These are phyloP conservation scores for Nephrotoma flavescens DNA, from an alignment of 2,888 invertebrate species.

Conservation along the genomic window DNA sequence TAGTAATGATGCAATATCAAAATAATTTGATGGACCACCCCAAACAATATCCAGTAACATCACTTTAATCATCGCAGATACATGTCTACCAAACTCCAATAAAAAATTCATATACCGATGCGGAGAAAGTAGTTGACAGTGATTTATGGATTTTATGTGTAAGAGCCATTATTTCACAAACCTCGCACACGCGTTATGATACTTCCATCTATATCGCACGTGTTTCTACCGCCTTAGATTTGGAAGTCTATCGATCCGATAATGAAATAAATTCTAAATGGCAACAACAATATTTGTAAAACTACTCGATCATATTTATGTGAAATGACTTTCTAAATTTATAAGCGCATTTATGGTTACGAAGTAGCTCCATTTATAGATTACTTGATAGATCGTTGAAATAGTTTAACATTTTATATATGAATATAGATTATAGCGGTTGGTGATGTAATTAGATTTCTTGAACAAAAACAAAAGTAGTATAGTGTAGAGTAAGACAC, in stretches of 20 bases:
- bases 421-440: neutral
- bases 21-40: neutral
- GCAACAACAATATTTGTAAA: neutral
- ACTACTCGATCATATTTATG: neutral
- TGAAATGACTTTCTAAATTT: neutral
- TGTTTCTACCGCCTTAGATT: neutral
- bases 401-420: neutral
- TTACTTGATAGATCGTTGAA: neutral
- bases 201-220: neutral
- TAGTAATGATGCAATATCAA: neutral
- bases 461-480: neutral
- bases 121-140: neutral
- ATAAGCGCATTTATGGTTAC: neutral
- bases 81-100: neutral
- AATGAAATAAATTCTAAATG: neutral
- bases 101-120: neutral
- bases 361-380: neutral
- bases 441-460: neutral
- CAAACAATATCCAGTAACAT: neutral
- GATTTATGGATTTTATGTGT: neutral
- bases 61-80: neutral
- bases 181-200: no score
- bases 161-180: neutral
- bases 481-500: neutral
- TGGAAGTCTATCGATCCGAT: neutral